phyloP scores from a whole-genome alignment of 2,888 invertebrate genomes.

The Machimus atricapillus region DNA sequence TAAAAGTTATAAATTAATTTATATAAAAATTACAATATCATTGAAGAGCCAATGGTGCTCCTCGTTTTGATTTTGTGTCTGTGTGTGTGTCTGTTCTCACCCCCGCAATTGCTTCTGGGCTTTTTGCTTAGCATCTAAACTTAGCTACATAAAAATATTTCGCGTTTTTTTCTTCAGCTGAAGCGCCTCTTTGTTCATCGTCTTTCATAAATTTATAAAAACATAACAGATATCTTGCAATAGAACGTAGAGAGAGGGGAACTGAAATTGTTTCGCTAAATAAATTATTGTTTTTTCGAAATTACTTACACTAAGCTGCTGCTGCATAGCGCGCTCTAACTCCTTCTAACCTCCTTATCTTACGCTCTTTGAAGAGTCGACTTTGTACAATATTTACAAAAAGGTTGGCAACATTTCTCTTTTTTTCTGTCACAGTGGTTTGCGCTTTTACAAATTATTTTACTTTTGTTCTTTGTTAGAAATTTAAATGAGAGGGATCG shows the following conservation, averaged over 20 bases:
- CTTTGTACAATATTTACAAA: constrained; percentile 47
- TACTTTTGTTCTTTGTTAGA: not conserved
- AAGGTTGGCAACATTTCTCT: constrained; percentile 33
- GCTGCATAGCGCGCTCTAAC: not conserved
- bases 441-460: not conserved
- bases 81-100: not conserved
- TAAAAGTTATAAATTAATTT: constrained; percentile 25
- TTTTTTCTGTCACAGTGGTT: not conserved
- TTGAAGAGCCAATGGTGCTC: not conserved
- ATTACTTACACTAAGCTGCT: not conserved
- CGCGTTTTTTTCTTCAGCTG: not conserved
- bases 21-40: constrained; percentile 24
- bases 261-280: not conserved
- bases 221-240: not conserved
- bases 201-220: not conserved
- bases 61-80: not conserved
- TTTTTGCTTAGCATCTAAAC: not conserved
- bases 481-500: not conserved
- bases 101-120: not conserved
- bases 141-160: constrained; percentile 28
- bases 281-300: not conserved
- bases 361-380: not conserved
- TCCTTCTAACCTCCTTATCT: not conserved
- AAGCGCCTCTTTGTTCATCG: not conserved
- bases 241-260: not conserved